A percentile compares a stretch with the other conserved stretches of the same genome.
Evolutionary conservation across 2,797 vertebrate species (phyloP).

Genomic region (Ctenochaetus hawaiiensis): DNA sequence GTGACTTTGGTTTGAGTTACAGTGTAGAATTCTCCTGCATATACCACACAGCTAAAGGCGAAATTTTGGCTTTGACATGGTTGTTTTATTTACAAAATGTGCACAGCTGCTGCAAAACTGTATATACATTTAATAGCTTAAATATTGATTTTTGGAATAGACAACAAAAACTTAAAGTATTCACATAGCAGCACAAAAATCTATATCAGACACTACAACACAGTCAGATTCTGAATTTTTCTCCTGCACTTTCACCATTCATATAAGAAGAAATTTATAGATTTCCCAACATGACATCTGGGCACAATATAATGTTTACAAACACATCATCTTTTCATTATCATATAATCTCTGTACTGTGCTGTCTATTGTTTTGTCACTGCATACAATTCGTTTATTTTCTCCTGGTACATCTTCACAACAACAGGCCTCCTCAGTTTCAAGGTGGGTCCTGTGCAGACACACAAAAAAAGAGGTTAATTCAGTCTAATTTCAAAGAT

Average conservation of each 20-base stretch:
- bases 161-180: conserved; percentile 9
- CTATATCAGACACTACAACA: conserved; percentile 29
- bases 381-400: conserved; percentile 81
- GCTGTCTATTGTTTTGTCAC: conserved; percentile 49
- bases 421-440: conserved; percentile 87
- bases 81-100: conserved; percentile 66
- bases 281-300: conserved; percentile 1
- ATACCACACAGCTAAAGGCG: conserved; percentile 5
- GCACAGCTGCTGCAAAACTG: conserved; percentile 29
- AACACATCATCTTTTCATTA: neutral
- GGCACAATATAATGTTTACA: neutral
- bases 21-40: conserved; percentile 1
- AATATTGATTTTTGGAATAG: conserved; percentile 38
- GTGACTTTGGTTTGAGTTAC: neutral
- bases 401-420: conserved; percentile 85
- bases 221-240: conserved; percentile 9
- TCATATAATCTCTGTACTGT: neutral
- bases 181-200: conserved; percentile 46
- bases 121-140: conserved; percentile 57
- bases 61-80: conserved; percentile 52
- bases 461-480: neutral
- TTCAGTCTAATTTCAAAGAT: neutral
- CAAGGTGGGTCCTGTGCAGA: conserved; percentile 86
- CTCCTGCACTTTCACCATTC: conserved; percentile 16
- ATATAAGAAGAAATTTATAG: conserved; percentile 4